phyloP scores from a whole-genome alignment of 1,140 invertebrate species.

The Meloidogyne floridensis region DNA sequence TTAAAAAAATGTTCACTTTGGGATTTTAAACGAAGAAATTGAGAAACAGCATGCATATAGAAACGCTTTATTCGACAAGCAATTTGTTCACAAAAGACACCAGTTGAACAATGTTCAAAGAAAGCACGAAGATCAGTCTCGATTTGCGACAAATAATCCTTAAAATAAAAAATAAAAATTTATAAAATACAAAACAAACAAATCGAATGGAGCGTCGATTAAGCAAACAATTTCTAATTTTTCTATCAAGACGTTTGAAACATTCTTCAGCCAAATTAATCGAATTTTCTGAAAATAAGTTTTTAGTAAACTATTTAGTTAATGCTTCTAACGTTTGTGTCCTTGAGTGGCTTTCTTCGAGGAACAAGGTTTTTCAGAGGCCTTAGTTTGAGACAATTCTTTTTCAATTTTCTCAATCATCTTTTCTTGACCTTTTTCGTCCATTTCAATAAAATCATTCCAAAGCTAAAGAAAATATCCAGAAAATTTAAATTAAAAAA shows the following conservation, averaged over 20 bases:
- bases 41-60: constrained; percentile 54
- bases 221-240: constrained; percentile 37
- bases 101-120: constrained; percentile 49
- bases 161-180: constrained; percentile 32
- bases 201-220: constrained; percentile 39
- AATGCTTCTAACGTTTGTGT: constrained; percentile 11
- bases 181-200: constrained; percentile 7
- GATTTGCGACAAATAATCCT: constrained; percentile 46
- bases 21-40: constrained; percentile 46
- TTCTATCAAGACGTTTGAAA: constrained; percentile 55
- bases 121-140: constrained; percentile 54
- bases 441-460: constrained; percentile 61
- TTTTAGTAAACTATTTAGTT: too few species aligned
- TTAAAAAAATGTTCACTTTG: constrained; percentile 28
- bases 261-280: constrained; percentile 50
- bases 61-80: constrained; percentile 45
- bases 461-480: constrained; percentile 43
- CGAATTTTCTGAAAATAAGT: constrained; percentile 47
- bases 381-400: constrained; percentile 27
- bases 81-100: constrained; percentile 43
- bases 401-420: constrained; percentile 36
- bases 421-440: constrained; percentile 50
- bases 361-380: constrained; percentile 14
- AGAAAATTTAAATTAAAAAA: constrained; percentile 23
- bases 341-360: constrained; percentile 11